Percentiles rank a stretch among this genome's conserved stretches.
Evolutionary conservation across 2,797 vertebrate species (phyloP).

Genomic region (Propithecus perrieri): DNA sequence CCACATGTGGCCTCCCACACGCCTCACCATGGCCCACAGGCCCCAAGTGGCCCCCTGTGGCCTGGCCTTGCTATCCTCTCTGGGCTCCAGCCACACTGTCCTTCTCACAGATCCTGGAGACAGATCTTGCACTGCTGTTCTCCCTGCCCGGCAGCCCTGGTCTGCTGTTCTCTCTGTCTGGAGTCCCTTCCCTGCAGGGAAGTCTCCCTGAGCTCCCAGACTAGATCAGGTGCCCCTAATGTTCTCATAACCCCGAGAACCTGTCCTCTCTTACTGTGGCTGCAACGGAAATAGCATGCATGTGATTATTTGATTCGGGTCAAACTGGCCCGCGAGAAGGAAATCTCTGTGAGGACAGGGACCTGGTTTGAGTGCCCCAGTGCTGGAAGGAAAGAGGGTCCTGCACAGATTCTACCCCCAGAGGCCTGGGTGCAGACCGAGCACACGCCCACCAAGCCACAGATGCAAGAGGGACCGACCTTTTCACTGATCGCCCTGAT

Average conservation of each 20-base stretch:
- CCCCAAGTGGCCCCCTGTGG: neutral
- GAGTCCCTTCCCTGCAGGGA: neutral
- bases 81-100: neutral
- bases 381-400: neutral
- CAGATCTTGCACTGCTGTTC: no score
- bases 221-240: neutral
- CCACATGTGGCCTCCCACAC: neutral
- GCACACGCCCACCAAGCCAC: neutral
- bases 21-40: neutral
- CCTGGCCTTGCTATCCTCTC: neutral
- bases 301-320: neutral
- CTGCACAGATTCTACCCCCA: neutral
- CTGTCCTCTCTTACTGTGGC: neutral
- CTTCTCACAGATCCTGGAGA: neutral
- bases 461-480: conserved; percentile 46
- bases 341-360: neutral
- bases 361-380: neutral
- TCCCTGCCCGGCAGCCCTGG: neutral
- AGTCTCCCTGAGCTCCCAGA: neutral
- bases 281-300: neutral
- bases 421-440: neutral
- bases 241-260: neutral
- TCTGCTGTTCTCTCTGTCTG: neutral
- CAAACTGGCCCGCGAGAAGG: neutral
- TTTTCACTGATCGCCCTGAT: conserved; percentile 34